phyloP scores from a whole-genome alignment of 2,797 vertebrate species.

The Dendrocincla tyrannina region DNA sequence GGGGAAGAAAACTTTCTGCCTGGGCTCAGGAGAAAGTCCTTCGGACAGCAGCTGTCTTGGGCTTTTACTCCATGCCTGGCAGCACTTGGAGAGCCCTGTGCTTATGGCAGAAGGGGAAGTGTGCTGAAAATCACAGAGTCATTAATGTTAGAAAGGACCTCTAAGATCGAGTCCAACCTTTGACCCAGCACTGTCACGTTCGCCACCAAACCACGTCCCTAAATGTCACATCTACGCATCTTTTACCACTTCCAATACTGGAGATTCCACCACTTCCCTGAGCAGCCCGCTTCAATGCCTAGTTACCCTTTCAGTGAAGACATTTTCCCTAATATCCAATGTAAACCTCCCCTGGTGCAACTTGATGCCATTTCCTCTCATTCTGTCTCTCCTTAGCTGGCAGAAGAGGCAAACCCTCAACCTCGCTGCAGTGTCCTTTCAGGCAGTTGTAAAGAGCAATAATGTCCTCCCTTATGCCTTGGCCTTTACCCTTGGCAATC shows the following conservation, averaged over 20 bases:
- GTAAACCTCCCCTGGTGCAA: not conserved
- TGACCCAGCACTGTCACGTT: not conserved
- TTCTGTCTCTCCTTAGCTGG: not conserved
- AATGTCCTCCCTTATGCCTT: not conserved
- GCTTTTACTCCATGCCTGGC: not conserved
- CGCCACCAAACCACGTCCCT: not conserved
- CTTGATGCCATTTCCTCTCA: not conserved
- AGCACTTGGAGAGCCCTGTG: not conserved
- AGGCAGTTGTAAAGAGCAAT: not conserved
- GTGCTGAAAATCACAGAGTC: not conserved
- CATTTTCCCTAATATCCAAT: not conserved
- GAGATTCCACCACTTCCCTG: not conserved
- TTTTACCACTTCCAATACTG: not conserved
- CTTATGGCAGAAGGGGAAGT: not conserved
- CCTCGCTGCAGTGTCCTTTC: accelerated
- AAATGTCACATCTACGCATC: not conserved
- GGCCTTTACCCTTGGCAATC: not conserved
- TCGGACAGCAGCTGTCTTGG: not conserved
- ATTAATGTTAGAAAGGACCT: not conserved
- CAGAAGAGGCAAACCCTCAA: not conserved
- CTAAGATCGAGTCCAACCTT: not conserved
- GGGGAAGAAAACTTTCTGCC: not conserved
- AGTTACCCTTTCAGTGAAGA: not conserved
- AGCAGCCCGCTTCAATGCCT: not conserved
- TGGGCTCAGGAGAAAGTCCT: not conserved